phyloP scores from a whole-genome alignment of 2,888 invertebrate genomes.

The Andrena chrysosceles region DNA sequence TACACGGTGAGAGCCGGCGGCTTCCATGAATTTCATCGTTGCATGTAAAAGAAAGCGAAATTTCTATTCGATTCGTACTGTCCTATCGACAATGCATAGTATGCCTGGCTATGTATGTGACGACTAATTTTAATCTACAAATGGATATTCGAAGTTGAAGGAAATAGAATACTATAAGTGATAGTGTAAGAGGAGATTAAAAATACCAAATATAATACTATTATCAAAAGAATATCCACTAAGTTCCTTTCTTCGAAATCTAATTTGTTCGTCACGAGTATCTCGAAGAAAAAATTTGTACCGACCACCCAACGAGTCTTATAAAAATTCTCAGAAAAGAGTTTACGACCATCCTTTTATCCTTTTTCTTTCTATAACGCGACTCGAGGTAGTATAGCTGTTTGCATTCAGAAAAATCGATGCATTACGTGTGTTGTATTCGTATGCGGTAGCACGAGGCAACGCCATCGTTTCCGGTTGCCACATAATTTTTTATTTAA shows the following conservation, averaged over 20 bases:
- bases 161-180: no score
- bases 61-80: conserved; percentile 2
- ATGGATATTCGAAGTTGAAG: no score
- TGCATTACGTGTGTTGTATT: conserved; percentile 17
- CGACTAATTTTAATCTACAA: neutral
- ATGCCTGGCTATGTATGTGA: neutral
- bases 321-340: no score
- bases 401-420: conserved; percentile 29
- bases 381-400: neutral
- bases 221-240: no score
- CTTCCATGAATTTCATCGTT: conserved; percentile 40
- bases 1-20: conserved; percentile 8
- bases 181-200: no score
- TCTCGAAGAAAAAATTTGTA: no score
- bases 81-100: neutral
- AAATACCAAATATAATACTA: no score
- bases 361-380: no score
- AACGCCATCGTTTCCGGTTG: conserved; percentile 27
- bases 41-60: neutral
- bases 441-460: conserved; percentile 42
- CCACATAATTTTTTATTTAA: neutral
- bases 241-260: no score
- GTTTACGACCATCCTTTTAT: no score
- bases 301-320: no score
- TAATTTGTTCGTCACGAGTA: no score